These are phyloP conservation scores for Nylanderia fulva DNA, from an alignment of 1,140 invertebrate genomes.

Conservation along the genomic window DNA sequence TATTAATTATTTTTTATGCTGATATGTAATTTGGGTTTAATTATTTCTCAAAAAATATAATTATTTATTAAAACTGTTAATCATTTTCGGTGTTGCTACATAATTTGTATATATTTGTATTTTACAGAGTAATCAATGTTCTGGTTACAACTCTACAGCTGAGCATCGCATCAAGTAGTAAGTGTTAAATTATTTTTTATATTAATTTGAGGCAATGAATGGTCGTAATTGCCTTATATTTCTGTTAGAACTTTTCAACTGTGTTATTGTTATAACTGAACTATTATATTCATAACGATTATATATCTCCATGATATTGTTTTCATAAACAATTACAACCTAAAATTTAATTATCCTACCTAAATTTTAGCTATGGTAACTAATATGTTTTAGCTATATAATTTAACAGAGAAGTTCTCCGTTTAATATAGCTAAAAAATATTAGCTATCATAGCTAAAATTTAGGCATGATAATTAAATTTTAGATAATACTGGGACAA, in stretches of 20 bases:
- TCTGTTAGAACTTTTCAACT: not conserved
- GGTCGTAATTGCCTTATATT: too few species aligned
- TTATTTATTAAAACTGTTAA: conserved; percentile 14
- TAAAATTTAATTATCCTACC: too few species aligned
- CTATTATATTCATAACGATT: not conserved
- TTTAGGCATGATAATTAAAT: too few species aligned
- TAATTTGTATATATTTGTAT: conserved; percentile 4
- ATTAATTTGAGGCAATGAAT: not conserved
- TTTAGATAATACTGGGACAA: too few species aligned
- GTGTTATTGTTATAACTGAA: too few species aligned
- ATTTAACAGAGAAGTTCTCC: too few species aligned
- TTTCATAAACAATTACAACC: too few species aligned
- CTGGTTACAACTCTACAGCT: not conserved
- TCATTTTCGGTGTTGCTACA: not conserved
- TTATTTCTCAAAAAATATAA: too few species aligned
- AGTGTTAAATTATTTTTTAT: conserved; percentile 3
- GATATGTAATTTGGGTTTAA: not conserved
- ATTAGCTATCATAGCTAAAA: too few species aligned
- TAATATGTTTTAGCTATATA: too few species aligned
- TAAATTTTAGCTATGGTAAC: too few species aligned
- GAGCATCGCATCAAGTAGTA: not conserved
- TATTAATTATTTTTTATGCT: not conserved
- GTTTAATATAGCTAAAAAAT: too few species aligned
- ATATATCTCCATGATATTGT: not conserved
- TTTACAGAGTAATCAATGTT: not conserved